Conservation (phyloP, 2,888 invertebrate genomes). For the Nematopogon swammerdamellus region DNA sequence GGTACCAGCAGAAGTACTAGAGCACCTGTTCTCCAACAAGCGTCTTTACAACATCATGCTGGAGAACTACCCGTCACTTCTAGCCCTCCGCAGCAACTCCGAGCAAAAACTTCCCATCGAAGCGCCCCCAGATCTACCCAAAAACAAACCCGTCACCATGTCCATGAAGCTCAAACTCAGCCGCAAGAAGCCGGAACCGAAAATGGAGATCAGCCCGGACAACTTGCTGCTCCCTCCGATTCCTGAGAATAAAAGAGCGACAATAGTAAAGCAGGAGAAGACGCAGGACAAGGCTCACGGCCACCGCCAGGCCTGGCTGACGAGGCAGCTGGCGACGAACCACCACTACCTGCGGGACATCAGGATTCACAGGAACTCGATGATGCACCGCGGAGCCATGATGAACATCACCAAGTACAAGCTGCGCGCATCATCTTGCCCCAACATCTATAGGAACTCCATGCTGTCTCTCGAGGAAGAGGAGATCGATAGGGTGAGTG, state of each 20-base stretch:
- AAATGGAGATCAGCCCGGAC: constrained; percentile 35
- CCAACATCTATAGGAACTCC: constrained; percentile 84
- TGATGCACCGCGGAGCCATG: constrained; percentile 85
- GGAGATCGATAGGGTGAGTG: constrained; percentile 59
- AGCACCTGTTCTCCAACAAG: constrained; percentile 61
- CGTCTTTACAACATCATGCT: constrained; percentile 66
- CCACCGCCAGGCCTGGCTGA: constrained; percentile 31
- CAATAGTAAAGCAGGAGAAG: constrained; percentile 21
- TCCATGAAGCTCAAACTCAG: constrained; percentile 58
- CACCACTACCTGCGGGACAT: constrained; percentile 70
- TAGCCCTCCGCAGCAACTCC: constrained; percentile 61
- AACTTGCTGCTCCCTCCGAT: constrained; percentile 43
- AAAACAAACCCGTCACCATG: constrained; percentile 58
- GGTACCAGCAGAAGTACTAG: constrained; percentile 71
- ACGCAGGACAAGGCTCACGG: constrained; percentile 16
- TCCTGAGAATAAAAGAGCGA: constrained; percentile 37
- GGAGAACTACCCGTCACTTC: constrained; percentile 68
- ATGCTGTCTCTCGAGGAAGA: constrained; percentile 80
- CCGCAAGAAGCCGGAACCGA: constrained; percentile 34
- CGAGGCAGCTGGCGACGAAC: constrained; percentile 54
- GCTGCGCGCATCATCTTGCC: constrained; percentile 86
- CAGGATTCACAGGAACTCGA: constrained; percentile 73
- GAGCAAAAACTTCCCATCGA: constrained; percentile 56
- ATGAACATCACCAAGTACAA: constrained; percentile 81
- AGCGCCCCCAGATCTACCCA: constrained; percentile 22